Conservation (phyloP, 2,797 vertebrate genomes). For the Coreius guichenoti region DNA sequence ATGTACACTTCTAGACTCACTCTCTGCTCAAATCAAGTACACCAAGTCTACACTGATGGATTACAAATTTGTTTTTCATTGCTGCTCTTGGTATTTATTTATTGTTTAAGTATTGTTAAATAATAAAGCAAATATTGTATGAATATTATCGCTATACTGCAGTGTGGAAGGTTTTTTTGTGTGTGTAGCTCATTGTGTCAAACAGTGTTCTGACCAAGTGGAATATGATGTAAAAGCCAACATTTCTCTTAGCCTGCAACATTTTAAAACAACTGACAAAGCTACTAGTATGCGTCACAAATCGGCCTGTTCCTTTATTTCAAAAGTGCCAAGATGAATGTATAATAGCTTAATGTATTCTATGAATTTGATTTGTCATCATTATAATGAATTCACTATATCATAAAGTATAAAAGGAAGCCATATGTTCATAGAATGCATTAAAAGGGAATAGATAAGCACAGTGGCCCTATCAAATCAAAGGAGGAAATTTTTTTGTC, state of each 20-base stretch:
- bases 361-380: too few species aligned
- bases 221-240: not conserved
- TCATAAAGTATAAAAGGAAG: not conserved
- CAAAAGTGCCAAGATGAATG: not conserved
- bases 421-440: too few species aligned
- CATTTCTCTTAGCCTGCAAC: not conserved
- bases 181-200: constrained; percentile 17
- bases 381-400: too few species aligned
- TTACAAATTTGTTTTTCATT: constrained; percentile 1
- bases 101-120: constrained; percentile 41
- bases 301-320: constrained; percentile 5
- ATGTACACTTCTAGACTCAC: constrained; percentile 11
- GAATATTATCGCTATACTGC: constrained; percentile 32
- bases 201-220: not conserved
- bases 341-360: too few species aligned
- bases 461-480: constrained; percentile 10
- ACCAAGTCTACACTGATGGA: not conserved
- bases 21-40: constrained; percentile 13
- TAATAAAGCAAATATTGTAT: constrained; percentile 44
- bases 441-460: not conserved
- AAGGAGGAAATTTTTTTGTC: not conserved
- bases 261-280: too few species aligned
- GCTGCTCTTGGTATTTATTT: constrained; percentile 38
- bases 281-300: not conserved
- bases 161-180: not conserved